Conservation (phyloP, 2,797 vertebrate species). For the Anguilla anguilla region DNA sequence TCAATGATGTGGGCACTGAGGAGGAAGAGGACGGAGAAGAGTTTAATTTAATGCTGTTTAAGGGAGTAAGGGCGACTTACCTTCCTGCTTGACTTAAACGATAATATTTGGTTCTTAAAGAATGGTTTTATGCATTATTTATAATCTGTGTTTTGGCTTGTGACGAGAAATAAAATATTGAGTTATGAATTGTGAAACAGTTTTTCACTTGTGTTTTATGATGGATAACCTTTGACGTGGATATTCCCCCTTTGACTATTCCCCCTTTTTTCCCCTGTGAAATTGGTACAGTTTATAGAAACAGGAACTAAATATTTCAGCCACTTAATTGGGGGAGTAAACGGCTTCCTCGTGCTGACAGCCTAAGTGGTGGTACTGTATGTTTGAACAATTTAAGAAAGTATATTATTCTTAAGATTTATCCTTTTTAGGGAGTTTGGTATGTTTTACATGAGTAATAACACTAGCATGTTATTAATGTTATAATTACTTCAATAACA, state of each 20-base stretch:
- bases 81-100: neutral
- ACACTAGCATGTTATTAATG: neutral
- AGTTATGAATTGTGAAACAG: neutral
- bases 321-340: neutral
- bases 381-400: neutral
- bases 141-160: neutral
- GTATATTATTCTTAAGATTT: neutral
- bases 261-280: neutral
- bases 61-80: slow-evolving; percentile 26
- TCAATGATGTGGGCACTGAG: neutral
- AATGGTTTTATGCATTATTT: neutral
- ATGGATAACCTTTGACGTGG: neutral
- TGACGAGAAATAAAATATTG: neutral
- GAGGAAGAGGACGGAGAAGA: slow-evolving; percentile 31
- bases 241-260: neutral
- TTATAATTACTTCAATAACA: neutral
- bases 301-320: neutral
- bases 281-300: neutral
- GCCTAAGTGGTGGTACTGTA: neutral
- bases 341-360: neutral
- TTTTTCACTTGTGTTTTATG: neutral
- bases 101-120: neutral
- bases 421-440: neutral
- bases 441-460: neutral
- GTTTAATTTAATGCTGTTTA: slow-evolving; percentile 27